phyloP scores from a whole-genome alignment of 2,797 vertebrate genomes.

The Phylloscopus collybita region DNA sequence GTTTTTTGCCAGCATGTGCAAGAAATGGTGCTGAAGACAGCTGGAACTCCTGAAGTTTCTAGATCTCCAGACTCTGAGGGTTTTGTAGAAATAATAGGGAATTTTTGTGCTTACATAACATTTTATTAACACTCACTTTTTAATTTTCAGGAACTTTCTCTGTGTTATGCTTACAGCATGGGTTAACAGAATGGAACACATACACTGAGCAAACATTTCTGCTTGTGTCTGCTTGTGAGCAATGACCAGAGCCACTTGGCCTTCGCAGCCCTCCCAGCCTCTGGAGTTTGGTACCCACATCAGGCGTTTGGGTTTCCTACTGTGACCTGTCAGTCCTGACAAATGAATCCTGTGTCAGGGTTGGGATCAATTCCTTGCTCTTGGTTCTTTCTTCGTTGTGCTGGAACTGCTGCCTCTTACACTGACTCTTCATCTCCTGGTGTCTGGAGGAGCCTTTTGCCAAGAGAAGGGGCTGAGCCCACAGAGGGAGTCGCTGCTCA shows the following conservation, averaged over 20 bases:
- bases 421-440: background rate
- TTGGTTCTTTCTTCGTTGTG: background rate
- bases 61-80: background rate
- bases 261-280: background rate
- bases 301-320: rapidly evolving
- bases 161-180: background rate
- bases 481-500: rapidly evolving
- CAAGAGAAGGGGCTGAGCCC: background rate
- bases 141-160: background rate
- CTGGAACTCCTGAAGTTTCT: background rate
- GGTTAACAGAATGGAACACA: background rate
- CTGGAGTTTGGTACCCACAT: background rate
- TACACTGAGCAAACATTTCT: background rate
- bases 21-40: background rate
- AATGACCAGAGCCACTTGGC: rapidly evolving
- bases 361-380: background rate
- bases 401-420: background rate
- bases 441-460: background rate
- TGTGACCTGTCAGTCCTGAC: background rate
- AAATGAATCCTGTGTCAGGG: background rate
- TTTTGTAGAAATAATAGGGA: background rate
- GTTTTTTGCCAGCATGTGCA: background rate
- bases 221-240: background rate
- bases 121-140: background rate
- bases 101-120: background rate